Evolutionary conservation across 2,113 vertebrate genomes (phyloP), one percentile per base, ranked within the genome.

Genomic region (Otolemur garnettii): DNA sequence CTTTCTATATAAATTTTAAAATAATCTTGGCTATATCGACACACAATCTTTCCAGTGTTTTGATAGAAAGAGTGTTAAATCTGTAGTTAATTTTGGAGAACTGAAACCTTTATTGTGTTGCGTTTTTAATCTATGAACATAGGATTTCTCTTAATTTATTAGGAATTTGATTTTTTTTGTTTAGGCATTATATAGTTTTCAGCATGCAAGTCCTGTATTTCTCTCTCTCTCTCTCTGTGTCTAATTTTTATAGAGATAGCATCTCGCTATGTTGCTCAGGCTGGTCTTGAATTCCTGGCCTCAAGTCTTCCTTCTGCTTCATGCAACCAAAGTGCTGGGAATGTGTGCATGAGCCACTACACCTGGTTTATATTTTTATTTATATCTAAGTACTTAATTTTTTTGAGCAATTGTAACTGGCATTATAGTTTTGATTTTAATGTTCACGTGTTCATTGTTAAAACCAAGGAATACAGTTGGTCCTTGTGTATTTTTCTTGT

Each of bases 1-100:
- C 15, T 50, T 92, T 57, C 57, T 38, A 42, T n/a, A 83, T 87
- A 72, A 26, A 74, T 60, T 69, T 93, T 22, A 82, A 89, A 89
- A 64, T 91, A 90, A 60, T 95, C 13, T 92, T 55, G 13, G 11
- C 30, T 81, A 26, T 66, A 60, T 53, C 53, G 80, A 85, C 13
- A 85, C 77, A 68, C 85, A 78, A 5, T 64, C 11, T 81, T 64
- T 3, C 42, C 81, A 15, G 10, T 17, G 80, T 88, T 94, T 95
- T 80, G 75, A 68, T 9, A 55, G 14, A 78, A 60, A 19, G 78
- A n/a, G 1, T 64, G 35, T 89, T 93, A 88, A 66, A 82, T 15
- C 30, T 50, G 5, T 50, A 2, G 68, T 50, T 42, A 78, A 28
- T 60, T 78, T 93, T 28, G 42, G 71, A 57, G 72, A 90, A 75